Base-by-base conservation (phyloP, 2,888 invertebrate genomes). In the Cephonodes hylas region DNA sequence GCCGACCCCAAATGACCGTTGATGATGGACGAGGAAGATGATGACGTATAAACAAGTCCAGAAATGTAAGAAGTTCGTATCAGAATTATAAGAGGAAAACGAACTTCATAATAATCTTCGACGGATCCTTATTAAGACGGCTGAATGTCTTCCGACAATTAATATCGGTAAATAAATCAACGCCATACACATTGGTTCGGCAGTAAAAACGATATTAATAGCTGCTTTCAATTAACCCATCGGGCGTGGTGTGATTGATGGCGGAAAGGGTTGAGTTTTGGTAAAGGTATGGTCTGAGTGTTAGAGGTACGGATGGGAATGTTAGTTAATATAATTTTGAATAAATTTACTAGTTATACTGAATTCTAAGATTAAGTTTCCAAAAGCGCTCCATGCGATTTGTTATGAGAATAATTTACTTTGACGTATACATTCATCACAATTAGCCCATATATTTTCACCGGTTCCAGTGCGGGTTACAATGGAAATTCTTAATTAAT, bases 181-280 rank as follows among this genome's bases (percentile, higher is more conserved):
- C 31, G 56, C 27, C 57, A 25, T 45, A 46, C 23, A 18, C 58
- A 34, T 57, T 18, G 48, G 23, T 57, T 46, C 45, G 23, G 5
- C 57, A 57, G 44, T 64, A 63, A 66, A 65, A 65, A 61, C 61
- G 61, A 61, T 34, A 66, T 63, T 63, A 66, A 68, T 67, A 63
- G 64, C 62, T 63, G 64, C 61, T 68, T 68, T 66, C 68, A 66
- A 66, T 68, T 64, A 66, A 57, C 60, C 22, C 8, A 8, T 4
- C 42, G 22, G 22, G 45, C 8, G 10, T 4, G 57, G 61, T 23
- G 15, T 18, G 15, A 34, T 22, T 58, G 20, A 44, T 1, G 25
- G 61, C 61, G 58, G 46, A 5, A 18, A 56, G 44, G 1, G 42
- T 8, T 59, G 10, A 4, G n/a, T 25, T 18, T 53, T 4, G 23